Percentiles rank a stretch among this genome's conserved stretches.
phyloP scores from a whole-genome alignment of 2,797 vertebrate species.

The Melanogrammus aeglefinus region DNA sequence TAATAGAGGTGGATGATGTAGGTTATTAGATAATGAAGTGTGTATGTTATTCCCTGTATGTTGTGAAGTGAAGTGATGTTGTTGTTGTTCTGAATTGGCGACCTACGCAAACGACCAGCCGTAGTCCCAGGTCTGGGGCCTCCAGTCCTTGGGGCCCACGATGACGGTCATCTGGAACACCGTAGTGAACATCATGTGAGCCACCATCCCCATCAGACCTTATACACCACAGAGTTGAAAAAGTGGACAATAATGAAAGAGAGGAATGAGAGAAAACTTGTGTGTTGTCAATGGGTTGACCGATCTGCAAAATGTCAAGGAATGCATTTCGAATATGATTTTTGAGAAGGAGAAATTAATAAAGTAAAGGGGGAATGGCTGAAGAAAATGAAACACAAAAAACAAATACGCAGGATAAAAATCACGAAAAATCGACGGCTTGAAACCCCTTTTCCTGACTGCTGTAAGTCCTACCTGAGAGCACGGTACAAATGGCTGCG shows the following conservation, averaged over 20 bases:
- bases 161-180: constrained; percentile 83
- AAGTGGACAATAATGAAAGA: neutral
- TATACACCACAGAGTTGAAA: neutral
- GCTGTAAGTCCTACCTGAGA: constrained; percentile 72
- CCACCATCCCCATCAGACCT: constrained; percentile 82
- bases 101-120: constrained; percentile 76
- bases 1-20: neutral
- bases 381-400: neutral
- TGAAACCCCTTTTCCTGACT: neutral
- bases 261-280: neutral
- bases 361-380: neutral
- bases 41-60: neutral
- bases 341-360: neutral
- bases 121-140: constrained; percentile 77
- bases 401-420: neutral
- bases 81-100: constrained; percentile 4
- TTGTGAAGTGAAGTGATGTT: neutral
- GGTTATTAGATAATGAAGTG: neutral
- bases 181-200: constrained; percentile 84
- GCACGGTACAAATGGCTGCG: constrained; percentile 80
- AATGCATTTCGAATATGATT: neutral
- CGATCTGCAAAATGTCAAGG: neutral
- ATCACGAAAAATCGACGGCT: too few relatives aligned
- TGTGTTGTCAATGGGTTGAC: too few relatives aligned
- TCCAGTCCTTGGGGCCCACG: constrained; percentile 83